Evolutionary conservation across 2,888 invertebrate species (phyloP).

Genomic region (Branchipolynoe longqiensis): DNA sequence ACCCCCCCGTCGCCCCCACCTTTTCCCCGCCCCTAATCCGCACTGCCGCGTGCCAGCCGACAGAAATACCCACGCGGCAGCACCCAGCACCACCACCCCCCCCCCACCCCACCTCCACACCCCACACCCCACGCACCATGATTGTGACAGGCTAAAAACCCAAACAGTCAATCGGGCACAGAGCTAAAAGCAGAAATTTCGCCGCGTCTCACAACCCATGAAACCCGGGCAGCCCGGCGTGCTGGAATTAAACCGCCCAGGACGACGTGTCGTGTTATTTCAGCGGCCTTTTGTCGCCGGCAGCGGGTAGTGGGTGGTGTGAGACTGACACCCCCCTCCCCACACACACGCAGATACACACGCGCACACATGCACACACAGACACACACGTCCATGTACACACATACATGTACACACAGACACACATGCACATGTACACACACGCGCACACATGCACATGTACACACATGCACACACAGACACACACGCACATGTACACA

Average conservation of each 20-base stretch:
- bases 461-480: too few species aligned
- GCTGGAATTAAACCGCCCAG: not conserved
- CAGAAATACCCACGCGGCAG: not conserved
- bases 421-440: too few species aligned
- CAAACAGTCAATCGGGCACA: constrained; percentile 27
- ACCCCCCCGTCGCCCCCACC: not conserved
- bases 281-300: too few species aligned
- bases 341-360: too few species aligned
- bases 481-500: too few species aligned
- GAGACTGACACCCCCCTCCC: too few species aligned
- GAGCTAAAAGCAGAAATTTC: constrained; percentile 37
- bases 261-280: too few species aligned
- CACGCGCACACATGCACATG: too few species aligned
- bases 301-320: too few species aligned
- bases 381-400: too few species aligned
- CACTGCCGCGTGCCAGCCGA: not conserved
- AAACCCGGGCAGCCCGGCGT: not conserved
- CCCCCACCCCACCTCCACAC: not conserved
- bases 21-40: not conserved
- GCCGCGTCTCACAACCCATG: constrained; percentile 22
- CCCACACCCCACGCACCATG: not conserved
- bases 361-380: too few species aligned
- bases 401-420: too few species aligned
- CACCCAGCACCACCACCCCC: not conserved
- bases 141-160: constrained; percentile 36